Conservation (phyloP, 1,140 invertebrate species). For the Pseudomyrmex sp. region DNA sequence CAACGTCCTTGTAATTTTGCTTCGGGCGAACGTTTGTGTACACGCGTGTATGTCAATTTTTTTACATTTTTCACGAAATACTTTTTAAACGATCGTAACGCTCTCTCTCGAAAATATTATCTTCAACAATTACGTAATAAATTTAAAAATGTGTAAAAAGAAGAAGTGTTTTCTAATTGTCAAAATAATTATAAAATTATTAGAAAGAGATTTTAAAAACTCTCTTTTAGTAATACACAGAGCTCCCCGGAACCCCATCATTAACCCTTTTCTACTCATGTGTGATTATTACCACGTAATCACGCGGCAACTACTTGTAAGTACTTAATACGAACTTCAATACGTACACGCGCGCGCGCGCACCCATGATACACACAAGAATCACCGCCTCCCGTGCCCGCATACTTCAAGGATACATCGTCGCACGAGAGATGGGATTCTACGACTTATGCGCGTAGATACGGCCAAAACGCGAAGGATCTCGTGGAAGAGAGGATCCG, state of each 20-base stretch:
- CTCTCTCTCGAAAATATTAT: not conserved
- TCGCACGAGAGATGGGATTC: not conserved
- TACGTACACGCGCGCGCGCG: not conserved
- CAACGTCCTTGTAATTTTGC: conserved; percentile 33
- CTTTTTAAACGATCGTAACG: not conserved
- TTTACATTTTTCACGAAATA: not conserved
- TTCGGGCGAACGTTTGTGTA: conserved; percentile 41
- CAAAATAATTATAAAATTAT: not conserved
- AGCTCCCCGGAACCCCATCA: too few relatives aligned
- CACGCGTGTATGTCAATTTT: not conserved
- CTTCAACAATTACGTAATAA: not conserved
- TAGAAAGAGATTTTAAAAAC: not conserved
- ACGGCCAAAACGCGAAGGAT: conserved; percentile 18
- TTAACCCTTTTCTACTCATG: not conserved
- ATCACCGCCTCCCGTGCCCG: not conserved
- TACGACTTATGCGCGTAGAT: conserved; percentile 16
- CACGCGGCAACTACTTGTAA: not conserved
- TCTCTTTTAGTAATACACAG: too few relatives aligned
- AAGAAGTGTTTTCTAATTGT: not conserved
- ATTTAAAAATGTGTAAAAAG: not conserved
- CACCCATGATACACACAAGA: not conserved
- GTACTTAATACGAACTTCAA: conserved; percentile 24
- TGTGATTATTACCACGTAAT: not conserved
- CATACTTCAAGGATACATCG: conserved; percentile 45
- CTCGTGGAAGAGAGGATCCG: conserved; percentile 22